These are phyloP conservation scores for Diogma glabrata DNA, from an alignment of 2,888 invertebrate genomes.

Conservation along the genomic window DNA sequence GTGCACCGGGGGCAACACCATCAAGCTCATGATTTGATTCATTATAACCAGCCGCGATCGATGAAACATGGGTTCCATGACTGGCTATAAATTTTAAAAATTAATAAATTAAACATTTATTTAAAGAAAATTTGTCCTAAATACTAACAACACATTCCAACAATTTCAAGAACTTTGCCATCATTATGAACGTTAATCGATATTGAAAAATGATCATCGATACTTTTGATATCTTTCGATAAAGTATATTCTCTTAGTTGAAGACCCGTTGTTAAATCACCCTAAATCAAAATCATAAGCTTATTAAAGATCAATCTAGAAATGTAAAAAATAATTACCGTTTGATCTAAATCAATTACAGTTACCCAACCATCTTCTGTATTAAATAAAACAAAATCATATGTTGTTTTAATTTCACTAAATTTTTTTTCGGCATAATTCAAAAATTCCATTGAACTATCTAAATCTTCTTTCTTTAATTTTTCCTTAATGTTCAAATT, in stretches of 20 bases:
- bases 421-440: conserved; percentile 78
- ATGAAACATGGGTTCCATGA: conserved; percentile 96
- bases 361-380: conserved; percentile 78
- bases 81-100: conserved; percentile 51
- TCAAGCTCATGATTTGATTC: conserved; percentile 74
- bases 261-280: conserved; percentile 65
- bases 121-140: not conserved
- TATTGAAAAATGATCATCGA: conserved; percentile 72
- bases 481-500: conserved; percentile 57
- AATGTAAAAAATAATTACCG: conserved; percentile 18
- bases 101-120: conserved; percentile 5
- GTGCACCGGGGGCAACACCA: conserved; percentile 94
- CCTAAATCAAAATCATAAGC: conserved; percentile 37
- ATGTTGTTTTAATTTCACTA: conserved; percentile 74
- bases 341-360: conserved; percentile 31
- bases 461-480: conserved; percentile 76
- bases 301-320: no score
- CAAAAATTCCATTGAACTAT: conserved; percentile 73
- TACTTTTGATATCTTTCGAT: conserved; percentile 70
- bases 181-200: conserved; percentile 85
- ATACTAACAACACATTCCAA: conserved; percentile 83
- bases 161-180: conserved; percentile 84
- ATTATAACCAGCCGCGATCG: conserved; percentile 85
- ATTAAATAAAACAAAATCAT: conserved; percentile 87
- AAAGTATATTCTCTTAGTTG: conserved; percentile 70